Evolutionary conservation across 2,113 vertebrate genomes (phyloP).

Genomic region (Nettapus auritus): DNA sequence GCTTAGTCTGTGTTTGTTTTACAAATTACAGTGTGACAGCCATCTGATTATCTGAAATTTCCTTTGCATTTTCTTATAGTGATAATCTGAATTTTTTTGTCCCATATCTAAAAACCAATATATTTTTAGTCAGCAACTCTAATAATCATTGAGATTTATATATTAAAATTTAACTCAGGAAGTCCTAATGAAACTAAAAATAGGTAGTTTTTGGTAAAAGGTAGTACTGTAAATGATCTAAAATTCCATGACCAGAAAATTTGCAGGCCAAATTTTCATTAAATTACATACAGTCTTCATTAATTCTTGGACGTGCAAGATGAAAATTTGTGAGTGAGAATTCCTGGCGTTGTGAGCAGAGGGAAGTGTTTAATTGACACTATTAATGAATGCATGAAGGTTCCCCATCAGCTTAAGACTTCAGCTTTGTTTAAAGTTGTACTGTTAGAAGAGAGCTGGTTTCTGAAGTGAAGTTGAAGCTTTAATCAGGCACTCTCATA

Average conservation of each 20-base stretch:
- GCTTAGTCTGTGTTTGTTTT: fast-evolving
- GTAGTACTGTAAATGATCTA: neutral
- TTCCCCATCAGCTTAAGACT: neutral
- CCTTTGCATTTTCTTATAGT: neutral
- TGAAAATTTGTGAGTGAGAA: neutral
- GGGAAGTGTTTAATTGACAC: neutral
- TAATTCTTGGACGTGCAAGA: neutral
- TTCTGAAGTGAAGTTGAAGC: neutral
- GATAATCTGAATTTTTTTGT: neutral
- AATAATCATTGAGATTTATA: neutral
- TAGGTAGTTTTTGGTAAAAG: neutral
- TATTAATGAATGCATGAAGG: neutral
- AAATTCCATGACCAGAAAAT: neutral
- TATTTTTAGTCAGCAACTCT: neutral
- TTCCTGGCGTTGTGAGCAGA: neutral
- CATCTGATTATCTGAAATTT: neutral
- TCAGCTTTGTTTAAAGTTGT: neutral
- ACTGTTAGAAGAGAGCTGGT: neutral
- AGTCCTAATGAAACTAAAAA: neutral
- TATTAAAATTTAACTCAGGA: neutral
- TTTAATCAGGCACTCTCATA: neutral
- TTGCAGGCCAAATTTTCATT: neutral
- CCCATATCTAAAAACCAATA: neutral
- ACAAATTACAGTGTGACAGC: neutral
- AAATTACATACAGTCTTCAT: neutral